Evolutionary conservation across 2,113 vertebrate genomes (phyloP).

Genomic region (Chionomys nivalis): DNA sequence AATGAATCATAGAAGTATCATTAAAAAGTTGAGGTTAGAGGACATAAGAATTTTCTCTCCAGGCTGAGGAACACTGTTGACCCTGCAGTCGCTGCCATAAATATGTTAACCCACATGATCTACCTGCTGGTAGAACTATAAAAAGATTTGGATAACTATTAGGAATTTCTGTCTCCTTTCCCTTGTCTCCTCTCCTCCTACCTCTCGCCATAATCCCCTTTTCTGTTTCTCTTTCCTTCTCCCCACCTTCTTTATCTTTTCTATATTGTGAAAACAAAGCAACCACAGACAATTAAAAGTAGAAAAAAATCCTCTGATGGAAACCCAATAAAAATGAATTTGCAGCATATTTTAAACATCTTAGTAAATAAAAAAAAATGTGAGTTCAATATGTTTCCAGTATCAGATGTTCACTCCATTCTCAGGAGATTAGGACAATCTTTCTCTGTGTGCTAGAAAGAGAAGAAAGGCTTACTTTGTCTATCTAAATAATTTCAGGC

Average conservation of each 20-base stretch:
- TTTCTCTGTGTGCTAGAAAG: conserved; percentile 35
- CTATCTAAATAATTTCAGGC: conserved; percentile 75
- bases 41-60: conserved; percentile 66
- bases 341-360: conserved; percentile 35
- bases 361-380: conserved; percentile 62
- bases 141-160: not conserved
- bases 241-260: not conserved
- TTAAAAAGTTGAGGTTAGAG: conserved; percentile 56
- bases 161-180: not conserved
- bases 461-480: conserved; percentile 51
- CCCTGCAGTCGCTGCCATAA: conserved; percentile 15
- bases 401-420: conserved; percentile 56
- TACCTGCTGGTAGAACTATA: not conserved
- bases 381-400: conserved; percentile 40
- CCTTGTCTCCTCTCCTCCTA: fast-evolving
- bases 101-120: not conserved
- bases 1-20: conserved; percentile 68
- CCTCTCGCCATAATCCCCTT: not conserved
- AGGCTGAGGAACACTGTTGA: conserved; percentile 29
- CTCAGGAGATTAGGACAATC: conserved; percentile 22
- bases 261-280: conserved; percentile 4
- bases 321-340: conserved; percentile 4
- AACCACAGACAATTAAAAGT: conserved; percentile 18
- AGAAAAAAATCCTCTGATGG: conserved; percentile 40
- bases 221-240: too few species aligned